phyloP scores from a whole-genome alignment of 2,888 invertebrate species.

The Epinotia ramella region DNA sequence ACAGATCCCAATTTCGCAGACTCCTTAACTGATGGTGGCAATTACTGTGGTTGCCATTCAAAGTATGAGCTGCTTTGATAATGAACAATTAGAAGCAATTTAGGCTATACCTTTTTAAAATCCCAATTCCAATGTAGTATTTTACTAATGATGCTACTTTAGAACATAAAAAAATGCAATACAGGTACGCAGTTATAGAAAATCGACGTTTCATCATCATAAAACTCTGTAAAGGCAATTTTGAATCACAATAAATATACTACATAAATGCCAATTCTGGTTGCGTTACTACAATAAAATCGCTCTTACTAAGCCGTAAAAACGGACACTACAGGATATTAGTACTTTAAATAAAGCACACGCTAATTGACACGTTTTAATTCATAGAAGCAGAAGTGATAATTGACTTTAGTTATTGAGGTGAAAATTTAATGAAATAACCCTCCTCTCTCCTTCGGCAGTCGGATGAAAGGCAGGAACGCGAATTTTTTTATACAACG shows the following conservation, averaged over 20 bases:
- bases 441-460: no score
- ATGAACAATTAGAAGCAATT: no score
- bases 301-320: background rate
- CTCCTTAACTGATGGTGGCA: no score
- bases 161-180: background rate
- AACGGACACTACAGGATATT: background rate
- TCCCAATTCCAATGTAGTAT: no score
- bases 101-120: no score
- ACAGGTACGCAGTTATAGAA: background rate
- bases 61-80: no score
- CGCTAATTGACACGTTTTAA: background rate
- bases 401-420: background rate
- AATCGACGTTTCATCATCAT: background rate
- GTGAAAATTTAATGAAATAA: background rate
- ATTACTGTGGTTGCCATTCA: no score
- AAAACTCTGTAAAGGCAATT: constrained; percentile 1
- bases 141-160: no score
- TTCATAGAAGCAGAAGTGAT: background rate
- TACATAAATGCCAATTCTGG: background rate
- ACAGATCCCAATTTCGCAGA: no score
- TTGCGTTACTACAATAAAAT: background rate
- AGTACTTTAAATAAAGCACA: background rate
- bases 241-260: background rate
- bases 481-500: no score
- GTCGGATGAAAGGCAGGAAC: no score